A percentile compares a stretch with the other conserved stretches of the same genome.
Evolutionary conservation across 2,797 vertebrate species (phyloP).

Genomic region (Xyrichtys novacula): DNA sequence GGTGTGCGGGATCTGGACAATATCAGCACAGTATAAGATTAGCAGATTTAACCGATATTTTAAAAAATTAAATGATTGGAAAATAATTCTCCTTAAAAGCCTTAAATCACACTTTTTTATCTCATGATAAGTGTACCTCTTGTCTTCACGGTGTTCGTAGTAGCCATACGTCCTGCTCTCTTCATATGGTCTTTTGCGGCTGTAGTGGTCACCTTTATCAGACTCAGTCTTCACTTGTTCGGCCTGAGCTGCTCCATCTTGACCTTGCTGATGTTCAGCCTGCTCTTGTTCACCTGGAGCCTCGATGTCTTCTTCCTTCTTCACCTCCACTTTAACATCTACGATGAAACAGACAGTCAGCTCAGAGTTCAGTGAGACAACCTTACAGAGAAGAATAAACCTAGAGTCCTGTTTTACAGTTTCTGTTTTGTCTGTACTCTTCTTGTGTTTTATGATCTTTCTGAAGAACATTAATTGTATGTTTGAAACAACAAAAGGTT

Average conservation of each 20-base stretch:
- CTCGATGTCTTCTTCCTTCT: conserved; percentile 63
- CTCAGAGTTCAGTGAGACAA: neutral
- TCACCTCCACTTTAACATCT: conserved; percentile 86
- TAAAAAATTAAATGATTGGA: neutral
- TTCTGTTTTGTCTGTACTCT: too few species aligned
- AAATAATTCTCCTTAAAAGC: neutral
- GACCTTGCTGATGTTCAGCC: conserved; percentile 26
- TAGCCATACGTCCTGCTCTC: conserved; percentile 88
- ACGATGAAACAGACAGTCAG: conserved; percentile 1
- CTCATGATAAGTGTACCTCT: conserved; percentile 80
- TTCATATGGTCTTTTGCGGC: conserved; percentile 90
- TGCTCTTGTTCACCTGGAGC: conserved; percentile 5
- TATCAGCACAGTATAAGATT: neutral
- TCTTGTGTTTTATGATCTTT: too few species aligned
- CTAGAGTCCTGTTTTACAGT: too few species aligned
- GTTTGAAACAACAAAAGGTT: too few species aligned
- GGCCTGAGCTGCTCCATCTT: conserved; percentile 16
- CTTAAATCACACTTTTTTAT: neutral
- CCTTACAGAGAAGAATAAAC: neutral
- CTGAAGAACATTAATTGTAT: too few species aligned
- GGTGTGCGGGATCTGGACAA: conserved; percentile 89
- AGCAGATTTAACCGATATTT: neutral
- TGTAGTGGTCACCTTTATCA: conserved; percentile 71
- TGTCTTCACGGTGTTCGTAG: conserved; percentile 93
- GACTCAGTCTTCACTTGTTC: conserved; percentile 80